phyloP scores from a whole-genome alignment of 1,140 invertebrate genomes.

The Tachypleus tridentatus region DNA sequence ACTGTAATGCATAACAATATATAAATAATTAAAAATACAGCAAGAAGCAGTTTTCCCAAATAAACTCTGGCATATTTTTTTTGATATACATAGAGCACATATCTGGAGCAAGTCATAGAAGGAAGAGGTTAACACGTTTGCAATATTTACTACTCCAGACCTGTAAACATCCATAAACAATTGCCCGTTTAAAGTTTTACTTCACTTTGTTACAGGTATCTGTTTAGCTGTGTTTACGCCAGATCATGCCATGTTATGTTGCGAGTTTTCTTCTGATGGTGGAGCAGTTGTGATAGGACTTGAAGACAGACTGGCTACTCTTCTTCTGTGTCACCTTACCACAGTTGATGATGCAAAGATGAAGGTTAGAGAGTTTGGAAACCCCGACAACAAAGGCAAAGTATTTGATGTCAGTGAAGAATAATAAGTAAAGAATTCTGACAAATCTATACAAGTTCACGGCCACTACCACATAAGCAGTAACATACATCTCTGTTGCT shows the following conservation, averaged over 20 bases:
- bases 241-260: constrained; percentile 54
- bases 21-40: too few relatives aligned
- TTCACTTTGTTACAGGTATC: constrained; percentile 42
- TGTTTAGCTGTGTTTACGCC: constrained; percentile 65
- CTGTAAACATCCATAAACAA: background rate
- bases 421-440: constrained; percentile 1
- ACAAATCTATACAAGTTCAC: too few relatives aligned
- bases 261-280: constrained; percentile 58
- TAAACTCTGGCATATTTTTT: too few relatives aligned
- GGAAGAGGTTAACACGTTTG: too few relatives aligned
- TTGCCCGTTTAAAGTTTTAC: background rate
- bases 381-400: constrained; percentile 30
- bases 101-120: too few relatives aligned
- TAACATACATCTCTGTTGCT: too few relatives aligned
- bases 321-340: constrained; percentile 35
- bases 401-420: constrained; percentile 29
- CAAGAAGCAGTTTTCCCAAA: too few relatives aligned
- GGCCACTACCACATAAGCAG: too few relatives aligned
- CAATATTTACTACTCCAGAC: too few relatives aligned
- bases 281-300: constrained; percentile 52
- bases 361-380: constrained; percentile 28
- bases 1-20: too few relatives aligned
- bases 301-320: constrained; percentile 44
- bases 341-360: constrained; percentile 21
- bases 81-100: too few relatives aligned